Evolutionary conservation across 2,113 vertebrate species (phyloP).

Genomic region (Eretmochelys imbricata): DNA sequence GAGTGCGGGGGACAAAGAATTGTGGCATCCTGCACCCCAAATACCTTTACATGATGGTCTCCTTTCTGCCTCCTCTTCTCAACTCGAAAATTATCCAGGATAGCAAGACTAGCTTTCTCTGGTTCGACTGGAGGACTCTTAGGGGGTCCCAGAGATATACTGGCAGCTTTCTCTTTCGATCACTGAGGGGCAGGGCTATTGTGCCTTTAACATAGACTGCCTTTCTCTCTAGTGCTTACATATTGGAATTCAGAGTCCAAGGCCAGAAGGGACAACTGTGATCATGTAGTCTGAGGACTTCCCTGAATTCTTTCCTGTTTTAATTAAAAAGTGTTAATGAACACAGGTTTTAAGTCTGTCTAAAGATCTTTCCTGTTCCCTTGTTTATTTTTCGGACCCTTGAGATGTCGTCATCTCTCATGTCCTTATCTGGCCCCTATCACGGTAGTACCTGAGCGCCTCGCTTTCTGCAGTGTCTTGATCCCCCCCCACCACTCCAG

Average conservation of each 20-base stretch:
- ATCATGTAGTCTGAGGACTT: neutral
- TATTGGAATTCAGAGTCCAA: neutral
- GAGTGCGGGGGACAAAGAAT: slow-evolving; percentile 49
- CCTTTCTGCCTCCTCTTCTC: neutral
- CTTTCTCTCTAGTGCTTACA: neutral
- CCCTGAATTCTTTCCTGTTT: neutral
- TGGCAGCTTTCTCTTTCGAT: neutral
- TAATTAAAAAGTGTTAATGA: neutral
- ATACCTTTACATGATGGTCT: neutral
- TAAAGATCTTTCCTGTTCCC: neutral
- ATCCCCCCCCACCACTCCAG: neutral
- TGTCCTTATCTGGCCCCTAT: neutral
- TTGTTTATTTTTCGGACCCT: neutral
- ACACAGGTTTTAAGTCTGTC: neutral
- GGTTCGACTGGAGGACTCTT: neutral
- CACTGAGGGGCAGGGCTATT: neutral
- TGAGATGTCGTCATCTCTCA: neutral
- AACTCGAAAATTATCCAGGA: neutral
- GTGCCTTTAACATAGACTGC: neutral
- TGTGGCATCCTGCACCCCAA: neutral
- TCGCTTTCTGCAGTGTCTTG: neutral
- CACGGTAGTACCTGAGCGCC: neutral
- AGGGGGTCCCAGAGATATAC: neutral
- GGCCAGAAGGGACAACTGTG: neutral
- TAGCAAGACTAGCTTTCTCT: neutral